phyloP scores from a whole-genome alignment of 2,888 invertebrate species.

The Teleiodes luculella region DNA sequence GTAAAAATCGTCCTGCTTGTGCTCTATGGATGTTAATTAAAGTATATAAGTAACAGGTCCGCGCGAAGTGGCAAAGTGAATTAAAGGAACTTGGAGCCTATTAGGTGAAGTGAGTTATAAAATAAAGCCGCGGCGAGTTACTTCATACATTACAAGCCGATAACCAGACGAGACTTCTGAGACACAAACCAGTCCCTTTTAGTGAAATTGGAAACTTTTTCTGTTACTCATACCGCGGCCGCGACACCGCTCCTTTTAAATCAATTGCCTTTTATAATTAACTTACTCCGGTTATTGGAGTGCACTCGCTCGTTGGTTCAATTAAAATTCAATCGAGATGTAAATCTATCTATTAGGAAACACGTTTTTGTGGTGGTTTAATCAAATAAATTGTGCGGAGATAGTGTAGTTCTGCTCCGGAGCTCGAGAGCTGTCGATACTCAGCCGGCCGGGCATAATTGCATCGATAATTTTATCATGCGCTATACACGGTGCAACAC shows the following conservation, averaged over 20 bases:
- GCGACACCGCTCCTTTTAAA: constrained; percentile 69
- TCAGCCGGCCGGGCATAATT: no score
- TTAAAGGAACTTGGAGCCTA: constrained; percentile 67
- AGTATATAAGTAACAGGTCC: constrained; percentile 53
- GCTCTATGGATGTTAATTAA: constrained; percentile 26
- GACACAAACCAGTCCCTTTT: constrained; percentile 80
- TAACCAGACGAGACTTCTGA: constrained; percentile 79
- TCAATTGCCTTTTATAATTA: constrained; percentile 79
- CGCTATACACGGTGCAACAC: no score
- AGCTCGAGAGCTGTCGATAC: background rate
- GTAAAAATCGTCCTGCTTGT: background rate
- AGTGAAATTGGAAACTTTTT: constrained; percentile 80
- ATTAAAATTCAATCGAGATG: constrained; percentile 73
- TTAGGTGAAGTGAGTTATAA: constrained; percentile 77
- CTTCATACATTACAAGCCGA: constrained; percentile 79
- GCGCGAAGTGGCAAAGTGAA: constrained; percentile 58
- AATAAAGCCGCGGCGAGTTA: constrained; percentile 72
- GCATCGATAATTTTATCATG: no score
- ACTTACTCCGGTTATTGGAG: constrained; percentile 70
- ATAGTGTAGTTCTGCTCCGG: constrained; percentile 27
- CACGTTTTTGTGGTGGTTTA: constrained; percentile 60
- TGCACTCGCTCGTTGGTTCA: constrained; percentile 69
- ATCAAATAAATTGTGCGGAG: constrained; percentile 52
- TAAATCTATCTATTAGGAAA: constrained; percentile 63
- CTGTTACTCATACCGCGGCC: constrained; percentile 73